Evolutionary conservation across 2,888 invertebrate genomes (phyloP).

Genomic region (Agrilus biguttatus): DNA sequence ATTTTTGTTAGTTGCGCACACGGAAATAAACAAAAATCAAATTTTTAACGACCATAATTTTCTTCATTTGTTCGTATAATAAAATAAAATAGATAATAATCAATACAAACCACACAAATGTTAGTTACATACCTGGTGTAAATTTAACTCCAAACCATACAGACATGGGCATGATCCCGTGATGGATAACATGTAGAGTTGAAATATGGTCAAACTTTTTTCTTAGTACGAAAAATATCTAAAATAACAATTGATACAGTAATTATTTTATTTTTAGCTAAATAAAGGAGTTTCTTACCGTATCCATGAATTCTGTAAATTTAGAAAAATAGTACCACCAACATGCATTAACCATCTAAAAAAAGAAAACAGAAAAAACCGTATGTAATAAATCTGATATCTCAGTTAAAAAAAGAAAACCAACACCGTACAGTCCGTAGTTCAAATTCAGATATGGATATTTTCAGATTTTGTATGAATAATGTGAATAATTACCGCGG

Average conservation of each 20-base stretch:
- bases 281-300: conserved; percentile 40
- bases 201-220: conserved; percentile 91
- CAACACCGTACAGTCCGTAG: no score
- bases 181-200: conserved; percentile 89
- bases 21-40: no score
- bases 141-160: conserved; percentile 97
- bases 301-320: conserved; percentile 93
- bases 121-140: conserved; percentile 66
- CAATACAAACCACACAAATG: no score
- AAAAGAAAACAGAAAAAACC: conserved; percentile 10
- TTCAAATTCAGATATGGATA: no score
- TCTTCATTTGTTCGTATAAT: no score
- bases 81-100: no score
- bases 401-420: no score
- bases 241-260: conserved; percentile 21
- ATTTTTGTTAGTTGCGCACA: no score
- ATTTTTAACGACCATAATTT: no score
- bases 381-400: no score
- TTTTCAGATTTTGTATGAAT: no score
- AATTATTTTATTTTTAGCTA: neutral
- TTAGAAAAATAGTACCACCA: conserved; percentile 98
- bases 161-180: conserved; percentile 94
- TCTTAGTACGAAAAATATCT: conserved; percentile 88
- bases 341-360: conserved; percentile 79
- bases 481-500: no score